Evolutionary conservation across 1,140 invertebrate species (phyloP).

Genomic region (Ridgeia piscesae): DNA sequence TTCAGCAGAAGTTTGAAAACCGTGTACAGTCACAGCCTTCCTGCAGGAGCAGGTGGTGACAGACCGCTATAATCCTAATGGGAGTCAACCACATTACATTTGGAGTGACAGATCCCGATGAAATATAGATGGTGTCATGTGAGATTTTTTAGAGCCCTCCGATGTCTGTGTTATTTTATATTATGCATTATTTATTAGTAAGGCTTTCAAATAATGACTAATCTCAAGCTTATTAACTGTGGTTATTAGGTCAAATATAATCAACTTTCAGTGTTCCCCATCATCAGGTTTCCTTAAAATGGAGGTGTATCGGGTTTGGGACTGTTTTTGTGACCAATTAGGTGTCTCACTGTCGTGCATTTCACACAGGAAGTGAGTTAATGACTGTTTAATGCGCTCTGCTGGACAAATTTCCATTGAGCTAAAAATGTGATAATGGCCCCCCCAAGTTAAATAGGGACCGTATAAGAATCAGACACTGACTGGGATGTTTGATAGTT

Average conservation of each 20-base stretch:
- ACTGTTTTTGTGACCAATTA: background rate
- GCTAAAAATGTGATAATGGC: too few relatives aligned
- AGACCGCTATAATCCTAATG: background rate
- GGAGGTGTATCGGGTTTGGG: background rate
- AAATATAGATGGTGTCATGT: background rate
- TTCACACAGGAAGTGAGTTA: background rate
- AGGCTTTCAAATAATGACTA: background rate
- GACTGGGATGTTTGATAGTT: background rate
- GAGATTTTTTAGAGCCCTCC: background rate
- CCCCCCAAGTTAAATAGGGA: too few relatives aligned
- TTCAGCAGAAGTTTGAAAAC: background rate
- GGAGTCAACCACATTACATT: background rate
- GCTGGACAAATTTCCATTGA: background rate
- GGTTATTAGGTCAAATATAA: background rate
- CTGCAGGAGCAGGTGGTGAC: background rate
- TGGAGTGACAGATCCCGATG: background rate
- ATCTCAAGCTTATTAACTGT: background rate
- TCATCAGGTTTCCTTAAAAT: background rate
- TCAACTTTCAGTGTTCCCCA: background rate
- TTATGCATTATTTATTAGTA: background rate
- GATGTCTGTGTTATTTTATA: background rate
- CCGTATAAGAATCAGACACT: background rate
- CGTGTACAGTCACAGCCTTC: too few relatives aligned
- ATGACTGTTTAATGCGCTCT: background rate
- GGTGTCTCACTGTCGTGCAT: background rate